Conservation (phyloP, 1,140 invertebrate genomes). For the Ctenoplectra terminalis region DNA sequence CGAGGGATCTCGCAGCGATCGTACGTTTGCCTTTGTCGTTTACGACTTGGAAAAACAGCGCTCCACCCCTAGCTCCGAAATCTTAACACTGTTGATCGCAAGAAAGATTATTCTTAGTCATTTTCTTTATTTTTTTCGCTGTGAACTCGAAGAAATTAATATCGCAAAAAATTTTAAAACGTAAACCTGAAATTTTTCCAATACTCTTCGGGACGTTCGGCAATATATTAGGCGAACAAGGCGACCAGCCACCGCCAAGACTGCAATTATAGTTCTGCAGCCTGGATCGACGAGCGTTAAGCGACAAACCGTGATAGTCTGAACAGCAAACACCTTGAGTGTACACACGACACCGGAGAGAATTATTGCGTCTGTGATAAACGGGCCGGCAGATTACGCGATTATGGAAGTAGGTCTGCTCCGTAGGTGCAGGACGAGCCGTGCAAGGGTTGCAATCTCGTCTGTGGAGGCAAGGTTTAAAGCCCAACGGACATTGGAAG, state of each 20-base stretch:
- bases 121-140: no score
- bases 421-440: background rate
- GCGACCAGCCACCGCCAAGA: background rate
- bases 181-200: background rate
- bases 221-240: background rate
- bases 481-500: slow-evolving; percentile 50
- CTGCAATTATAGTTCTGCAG: slow-evolving; percentile 4
- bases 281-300: slow-evolving; percentile 15
- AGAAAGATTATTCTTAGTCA: no score
- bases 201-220: background rate
- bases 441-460: slow-evolving; percentile 25
- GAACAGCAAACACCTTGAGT: slow-evolving; percentile 32
- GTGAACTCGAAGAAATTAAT: no score
- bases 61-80: no score
- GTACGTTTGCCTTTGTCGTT: no score
- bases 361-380: slow-evolving; percentile 53
- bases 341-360: slow-evolving; percentile 13
- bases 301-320: slow-evolving; percentile 16
- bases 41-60: no score
- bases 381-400: slow-evolving; percentile 52
- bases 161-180: background rate
- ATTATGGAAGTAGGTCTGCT: slow-evolving; percentile 54
- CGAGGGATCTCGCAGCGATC: no score
- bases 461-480: slow-evolving; percentile 11
- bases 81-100: no score